Percentiles rank a stretch among this genome's conserved stretches.
Conservation (phyloP, 1,140 invertebrate genomes). For the Argopecten irradians region DNA sequence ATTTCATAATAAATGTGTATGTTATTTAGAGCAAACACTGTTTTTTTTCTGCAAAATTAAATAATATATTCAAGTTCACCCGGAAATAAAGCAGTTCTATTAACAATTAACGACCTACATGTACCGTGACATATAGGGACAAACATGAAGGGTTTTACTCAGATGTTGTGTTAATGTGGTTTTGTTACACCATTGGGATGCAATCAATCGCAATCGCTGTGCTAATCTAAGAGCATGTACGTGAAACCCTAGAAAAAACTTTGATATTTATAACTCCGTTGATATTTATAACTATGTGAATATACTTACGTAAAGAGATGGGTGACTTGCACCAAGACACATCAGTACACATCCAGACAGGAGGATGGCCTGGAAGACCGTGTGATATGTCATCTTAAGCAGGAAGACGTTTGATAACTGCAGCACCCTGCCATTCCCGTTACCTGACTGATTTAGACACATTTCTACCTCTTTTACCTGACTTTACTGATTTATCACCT, state of each 20-base stretch:
- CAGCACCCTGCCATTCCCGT: too few relatives aligned
- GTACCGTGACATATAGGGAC: too few relatives aligned
- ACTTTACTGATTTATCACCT: too few relatives aligned
- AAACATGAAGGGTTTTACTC: too few relatives aligned
- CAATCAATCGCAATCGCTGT: neutral
- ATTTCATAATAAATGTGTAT: too few relatives aligned
- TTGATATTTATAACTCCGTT: neutral
- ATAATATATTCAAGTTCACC: too few relatives aligned
- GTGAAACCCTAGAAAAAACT: neutral
- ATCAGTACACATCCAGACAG: neutral
- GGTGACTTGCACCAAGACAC: slow-evolving; percentile 2
- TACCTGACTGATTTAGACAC: neutral
- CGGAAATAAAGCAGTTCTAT: too few relatives aligned
- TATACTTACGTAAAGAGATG: neutral
- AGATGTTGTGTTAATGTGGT: too few relatives aligned
- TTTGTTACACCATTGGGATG: neutral
- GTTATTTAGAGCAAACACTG: too few relatives aligned
- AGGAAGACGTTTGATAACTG: neutral
- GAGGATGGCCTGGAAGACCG: neutral
- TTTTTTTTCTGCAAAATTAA: too few relatives aligned
- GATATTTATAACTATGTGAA: neutral
- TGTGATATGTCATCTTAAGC: neutral
- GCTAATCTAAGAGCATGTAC: neutral
- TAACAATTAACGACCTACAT: too few relatives aligned
- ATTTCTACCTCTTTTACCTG: neutral